phyloP scores from a whole-genome alignment of 1,140 invertebrate species.

The Hylaeus anthracinus region DNA sequence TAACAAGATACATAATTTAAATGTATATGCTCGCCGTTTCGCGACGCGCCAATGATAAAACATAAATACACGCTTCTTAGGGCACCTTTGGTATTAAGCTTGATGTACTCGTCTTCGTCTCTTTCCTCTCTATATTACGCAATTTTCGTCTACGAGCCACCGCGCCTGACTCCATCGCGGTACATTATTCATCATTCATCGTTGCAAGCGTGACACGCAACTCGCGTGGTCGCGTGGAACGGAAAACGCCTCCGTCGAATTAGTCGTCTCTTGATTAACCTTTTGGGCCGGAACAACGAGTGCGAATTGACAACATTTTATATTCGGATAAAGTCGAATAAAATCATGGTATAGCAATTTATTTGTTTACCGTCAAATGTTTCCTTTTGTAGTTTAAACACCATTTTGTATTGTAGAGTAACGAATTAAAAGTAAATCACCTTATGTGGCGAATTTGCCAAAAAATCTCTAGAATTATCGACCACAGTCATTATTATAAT shows the following conservation, averaged over 20 bases:
- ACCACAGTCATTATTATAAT: too few species aligned
- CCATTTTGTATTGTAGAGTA: too few species aligned
- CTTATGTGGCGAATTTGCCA: too few species aligned
- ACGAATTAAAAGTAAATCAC: too few species aligned
- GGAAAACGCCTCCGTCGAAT: conserved; percentile 2
- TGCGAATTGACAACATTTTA: too few species aligned
- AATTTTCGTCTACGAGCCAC: conserved; percentile 48
- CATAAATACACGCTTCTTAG: conserved; percentile 81
- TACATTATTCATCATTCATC: background rate
- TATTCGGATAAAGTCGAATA: too few species aligned
- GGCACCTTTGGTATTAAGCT: conserved; percentile 82
- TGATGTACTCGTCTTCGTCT: conserved; percentile 72
- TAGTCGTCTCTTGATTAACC: background rate
- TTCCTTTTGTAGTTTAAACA: too few species aligned
- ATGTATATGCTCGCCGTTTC: conserved; percentile 62
- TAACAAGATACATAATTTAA: conserved; percentile 75
- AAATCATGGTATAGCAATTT: too few species aligned
- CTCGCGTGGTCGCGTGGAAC: background rate
- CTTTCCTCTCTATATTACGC: conserved; percentile 52
- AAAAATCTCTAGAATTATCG: too few species aligned
- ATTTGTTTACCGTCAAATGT: too few species aligned
- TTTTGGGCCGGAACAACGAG: too few species aligned
- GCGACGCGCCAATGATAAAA: conserved; percentile 77
- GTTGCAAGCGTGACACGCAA: background rate
- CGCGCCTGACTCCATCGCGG: conserved; percentile 10